Evolutionary conservation across 2,113 vertebrate species (phyloP), one percentile per base, ranked within the genome.

Genomic region (Ornithorhynchus anatinus): DNA sequence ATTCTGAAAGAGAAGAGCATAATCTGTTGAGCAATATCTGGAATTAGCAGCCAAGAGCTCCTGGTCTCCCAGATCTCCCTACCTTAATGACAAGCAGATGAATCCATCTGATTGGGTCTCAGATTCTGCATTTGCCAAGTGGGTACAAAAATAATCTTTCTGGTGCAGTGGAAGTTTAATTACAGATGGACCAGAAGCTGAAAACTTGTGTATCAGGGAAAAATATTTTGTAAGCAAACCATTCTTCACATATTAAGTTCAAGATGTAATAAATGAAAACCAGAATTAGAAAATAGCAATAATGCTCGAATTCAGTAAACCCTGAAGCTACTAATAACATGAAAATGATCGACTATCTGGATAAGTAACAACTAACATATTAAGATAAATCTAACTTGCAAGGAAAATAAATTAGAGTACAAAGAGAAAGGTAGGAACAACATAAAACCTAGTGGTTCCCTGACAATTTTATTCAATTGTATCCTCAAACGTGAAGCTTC

Each of bases 171-270:
- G 38, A 51, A 72, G 22, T 44, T 64, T 63, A 63, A 58, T 40
- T 56, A 23, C 59, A 67, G 65, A 32, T 1, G 51, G 7, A 77
- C 8, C 7, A 45, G 37, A 63, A 53, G 31, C 50, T 52, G 8
- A 43, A 75, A 72, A 75, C 25, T 7, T 40, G 5, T 19, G 50
- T 70, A 32, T 71, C 10, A 77, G 1, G 47, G 67, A 65, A 52
- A 32, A 70, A 32, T 38, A 60, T 65, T 7, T 48, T 44, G 64
- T 72, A 58, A 36, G 8, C 10, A 53, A 76, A 6, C 10, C 27
- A 32, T 67, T 25, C 19, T n/a, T 4, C 17, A 78, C 75, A 62
- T 51, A 27, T 56, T 76, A 42, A 14, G 7, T 8, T 38, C 42
- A 16, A 25, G 40, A 13, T 25, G 22, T 40, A 48, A 33, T 38